Conservation (phyloP, 1,140 invertebrate species). For the Pemphigus obesinymphae region DNA sequence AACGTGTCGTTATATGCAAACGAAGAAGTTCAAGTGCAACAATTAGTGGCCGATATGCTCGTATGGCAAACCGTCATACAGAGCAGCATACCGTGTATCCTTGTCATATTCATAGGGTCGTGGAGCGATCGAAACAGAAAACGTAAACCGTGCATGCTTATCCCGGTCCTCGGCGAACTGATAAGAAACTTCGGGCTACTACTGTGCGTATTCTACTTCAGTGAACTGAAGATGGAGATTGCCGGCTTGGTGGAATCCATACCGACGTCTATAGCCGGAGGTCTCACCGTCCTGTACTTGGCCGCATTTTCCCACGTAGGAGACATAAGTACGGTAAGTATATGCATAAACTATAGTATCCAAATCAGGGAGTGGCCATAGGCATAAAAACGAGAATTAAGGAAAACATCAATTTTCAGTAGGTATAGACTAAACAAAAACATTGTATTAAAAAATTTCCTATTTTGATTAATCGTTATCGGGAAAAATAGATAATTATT, state of each 20-base stretch:
- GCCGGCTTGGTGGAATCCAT: slow-evolving; percentile 69
- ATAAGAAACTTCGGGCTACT: slow-evolving; percentile 70
- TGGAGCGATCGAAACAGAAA: slow-evolving; percentile 56
- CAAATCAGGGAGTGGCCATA: too few relatives aligned
- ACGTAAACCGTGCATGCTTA: slow-evolving; percentile 76
- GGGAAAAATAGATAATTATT: too few relatives aligned
- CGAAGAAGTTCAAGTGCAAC: slow-evolving; percentile 68
- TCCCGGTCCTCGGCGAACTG: slow-evolving; percentile 76
- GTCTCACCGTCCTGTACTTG: slow-evolving; percentile 86
- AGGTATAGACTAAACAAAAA: too few relatives aligned
- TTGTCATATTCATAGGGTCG: slow-evolving; percentile 70
- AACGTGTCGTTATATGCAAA: slow-evolving; percentile 64
- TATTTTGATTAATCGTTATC: too few relatives aligned
- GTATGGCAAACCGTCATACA: slow-evolving; percentile 76
- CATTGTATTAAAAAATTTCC: too few relatives aligned
- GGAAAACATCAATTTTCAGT: too few relatives aligned
- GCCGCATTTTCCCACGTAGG: slow-evolving; percentile 85
- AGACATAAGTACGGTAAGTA: slow-evolving; percentile 65
- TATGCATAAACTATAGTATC: too few relatives aligned
- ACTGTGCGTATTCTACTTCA: slow-evolving; percentile 70
- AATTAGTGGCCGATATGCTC: slow-evolving; percentile 68
- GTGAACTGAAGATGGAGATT: slow-evolving; percentile 62
- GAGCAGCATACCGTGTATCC: slow-evolving; percentile 65
- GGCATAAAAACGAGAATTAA: too few relatives aligned
- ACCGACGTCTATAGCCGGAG: slow-evolving; percentile 73